Base-by-base conservation (phyloP, 1,140 invertebrate species). In the Leptinotarsa undecemlineata region DNA sequence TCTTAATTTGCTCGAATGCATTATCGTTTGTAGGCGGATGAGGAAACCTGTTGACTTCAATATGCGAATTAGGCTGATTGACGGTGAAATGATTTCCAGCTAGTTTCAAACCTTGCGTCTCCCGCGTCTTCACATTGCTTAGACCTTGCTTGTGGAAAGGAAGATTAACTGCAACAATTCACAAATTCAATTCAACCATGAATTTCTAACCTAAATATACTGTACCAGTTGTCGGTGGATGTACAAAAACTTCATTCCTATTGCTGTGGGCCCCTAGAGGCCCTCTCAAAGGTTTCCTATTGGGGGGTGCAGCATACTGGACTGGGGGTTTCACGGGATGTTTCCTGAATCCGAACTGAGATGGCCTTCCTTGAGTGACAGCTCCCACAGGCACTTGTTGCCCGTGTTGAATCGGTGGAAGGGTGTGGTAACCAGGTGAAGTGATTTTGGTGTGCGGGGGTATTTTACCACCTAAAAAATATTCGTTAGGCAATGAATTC, bases 61-160 rank as follows among this genome's bases (percentile, higher is more conserved):
- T 26, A 17, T 60, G 68, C 11, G 68, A 70, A 20, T 70, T 70
- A 8, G 68, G 68, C 33, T 74, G 48, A 19, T 71, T 74, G 33
- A 74, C 63, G 11, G 68, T 71, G 20, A 75, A 75, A n/a, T 75
- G 74, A 33, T 71, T 71, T 64, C 48, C 48, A 19, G 60, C 15
- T 47, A 75, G 20, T 19, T 60, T 15, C 13, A 71, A 14, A 71
- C 64, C 63, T 66, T 71, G 61, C 17, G 51, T 21, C 60, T 42
- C 42, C 26, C 48, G 3, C 48, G 51, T 71, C 66, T 66, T 20
- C 62, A 64, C 62, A 20, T 71, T 62, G 68, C 42, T 71, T 51
- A 15, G 20, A 23, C 61, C 66, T 71, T 63, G 68, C 20, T 62
- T 62, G 13, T 51, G 47, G 48, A 21, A 63, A 14, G 68, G 48